phyloP scores from a whole-genome alignment of 2,797 vertebrate genomes.

The Lepidocolaptes lacrymiger region DNA sequence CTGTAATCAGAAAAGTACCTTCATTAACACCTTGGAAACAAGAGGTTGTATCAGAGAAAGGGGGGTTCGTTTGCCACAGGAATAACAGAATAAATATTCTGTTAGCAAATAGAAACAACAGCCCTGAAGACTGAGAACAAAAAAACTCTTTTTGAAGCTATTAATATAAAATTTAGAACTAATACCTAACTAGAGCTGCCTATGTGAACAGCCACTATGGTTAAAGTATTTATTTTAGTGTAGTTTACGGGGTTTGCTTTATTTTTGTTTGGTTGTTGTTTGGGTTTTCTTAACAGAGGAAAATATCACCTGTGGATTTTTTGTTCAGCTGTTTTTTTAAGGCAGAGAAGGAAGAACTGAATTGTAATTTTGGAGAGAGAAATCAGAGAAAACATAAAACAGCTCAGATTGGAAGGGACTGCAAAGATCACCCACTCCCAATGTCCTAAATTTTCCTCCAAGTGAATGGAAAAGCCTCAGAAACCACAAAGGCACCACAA shows the following conservation, averaged over 20 bases:
- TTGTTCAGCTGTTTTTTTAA: not conserved
- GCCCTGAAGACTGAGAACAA: not conserved
- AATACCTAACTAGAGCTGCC: not conserved
- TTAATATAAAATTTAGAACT: not conserved
- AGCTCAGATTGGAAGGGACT: not conserved
- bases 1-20: not conserved
- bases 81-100: not conserved
- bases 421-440: not conserved
- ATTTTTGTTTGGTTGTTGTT: not conserved
- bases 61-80: not conserved
- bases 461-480: not conserved
- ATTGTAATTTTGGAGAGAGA: not conserved
- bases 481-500: not conserved
- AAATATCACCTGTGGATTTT: not conserved
- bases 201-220: not conserved
- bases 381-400: not conserved
- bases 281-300: rapidly evolving
- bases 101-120: not conserved
- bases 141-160: not conserved
- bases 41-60: not conserved
- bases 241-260: not conserved
- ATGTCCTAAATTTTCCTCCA: not conserved
- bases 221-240: not conserved
- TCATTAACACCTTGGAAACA: not conserved
- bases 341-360: not conserved